Evolutionary conservation across 2,888 invertebrate species (phyloP).

Genomic region (Drosophila putrida): DNA sequence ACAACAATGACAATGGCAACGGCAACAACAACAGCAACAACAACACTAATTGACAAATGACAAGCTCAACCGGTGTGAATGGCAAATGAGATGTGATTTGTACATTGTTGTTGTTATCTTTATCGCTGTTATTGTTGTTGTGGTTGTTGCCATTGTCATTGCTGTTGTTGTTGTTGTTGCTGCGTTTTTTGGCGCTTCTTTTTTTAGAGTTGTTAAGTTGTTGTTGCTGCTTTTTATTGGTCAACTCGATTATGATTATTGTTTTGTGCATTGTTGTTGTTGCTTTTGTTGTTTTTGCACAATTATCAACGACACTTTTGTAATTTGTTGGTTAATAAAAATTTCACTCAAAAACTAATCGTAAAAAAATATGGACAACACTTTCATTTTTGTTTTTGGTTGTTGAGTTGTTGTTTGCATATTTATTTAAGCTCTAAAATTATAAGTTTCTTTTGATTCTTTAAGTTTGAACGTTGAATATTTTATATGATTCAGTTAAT

Average conservation of each 20-base stretch:
- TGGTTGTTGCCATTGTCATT: constrained; percentile 5
- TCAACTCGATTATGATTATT: constrained; percentile 28
- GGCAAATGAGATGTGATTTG: constrained; percentile 45
- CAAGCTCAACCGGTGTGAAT: constrained; percentile 52
- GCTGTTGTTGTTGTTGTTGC: neutral
- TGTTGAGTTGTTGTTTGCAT: neutral
- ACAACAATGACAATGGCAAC: constrained; percentile 31
- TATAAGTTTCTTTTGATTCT: too few relatives aligned
- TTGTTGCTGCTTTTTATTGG: constrained; percentile 33
- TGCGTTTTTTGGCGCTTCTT: constrained; percentile 18
- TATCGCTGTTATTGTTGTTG: neutral
- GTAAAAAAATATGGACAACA: neutral
- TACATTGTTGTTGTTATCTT: constrained; percentile 15
- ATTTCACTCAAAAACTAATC: constrained; percentile 17
- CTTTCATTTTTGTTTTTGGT: constrained; percentile 15
- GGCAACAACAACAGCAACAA: constrained; percentile 17
- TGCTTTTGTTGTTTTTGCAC: constrained; percentile 42
- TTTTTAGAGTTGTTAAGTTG: constrained; percentile 23
- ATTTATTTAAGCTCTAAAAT: too few relatives aligned
- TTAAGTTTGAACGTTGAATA: too few relatives aligned
- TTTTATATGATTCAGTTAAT: too few relatives aligned
- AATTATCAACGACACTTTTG: constrained; percentile 54
- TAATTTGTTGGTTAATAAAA: constrained; percentile 45
- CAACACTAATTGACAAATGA: constrained; percentile 22
- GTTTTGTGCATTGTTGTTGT: constrained; percentile 18